Conservation (phyloP, 2,888 invertebrate species). For the Polyommatus icarus region DNA sequence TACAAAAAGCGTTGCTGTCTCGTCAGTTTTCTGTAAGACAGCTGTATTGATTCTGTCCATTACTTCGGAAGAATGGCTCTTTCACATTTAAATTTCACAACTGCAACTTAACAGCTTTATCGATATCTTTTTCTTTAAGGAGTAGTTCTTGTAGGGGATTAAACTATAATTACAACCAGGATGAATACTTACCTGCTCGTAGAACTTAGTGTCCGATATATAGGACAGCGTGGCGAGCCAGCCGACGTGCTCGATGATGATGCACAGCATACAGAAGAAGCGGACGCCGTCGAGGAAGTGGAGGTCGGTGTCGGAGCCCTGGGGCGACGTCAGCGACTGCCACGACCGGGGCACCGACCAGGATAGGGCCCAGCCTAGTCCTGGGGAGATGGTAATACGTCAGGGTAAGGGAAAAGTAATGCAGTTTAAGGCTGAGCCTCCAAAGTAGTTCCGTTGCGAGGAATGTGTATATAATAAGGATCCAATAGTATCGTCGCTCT, state of each 20-base stretch:
- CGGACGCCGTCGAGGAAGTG: conserved; percentile 67
- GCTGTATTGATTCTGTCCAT: too few species aligned
- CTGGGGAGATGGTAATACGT: conserved; percentile 41
- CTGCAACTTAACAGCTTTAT: too few species aligned
- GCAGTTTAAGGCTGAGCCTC: not conserved
- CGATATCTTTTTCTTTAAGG: too few species aligned
- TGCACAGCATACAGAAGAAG: conserved; percentile 68
- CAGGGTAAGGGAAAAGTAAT: not conserved
- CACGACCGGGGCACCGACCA: conserved; percentile 62
- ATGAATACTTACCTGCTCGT: conserved; percentile 57
- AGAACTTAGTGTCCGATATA: conserved; percentile 56
- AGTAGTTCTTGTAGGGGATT: too few species aligned
- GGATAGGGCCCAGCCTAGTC: conserved; percentile 52
- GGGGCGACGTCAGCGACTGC: conserved; percentile 46
- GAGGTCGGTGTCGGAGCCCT: conserved; percentile 50
- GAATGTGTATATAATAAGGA: too few species aligned
- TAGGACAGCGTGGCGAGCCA: conserved; percentile 68
- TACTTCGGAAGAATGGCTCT: too few species aligned
- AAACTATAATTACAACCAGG: not conserved
- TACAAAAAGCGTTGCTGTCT: too few species aligned
- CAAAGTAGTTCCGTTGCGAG: too few species aligned
- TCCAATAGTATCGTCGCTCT: too few species aligned
- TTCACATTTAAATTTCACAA: too few species aligned
- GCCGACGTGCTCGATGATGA: conserved; percentile 72
- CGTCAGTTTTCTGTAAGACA: too few species aligned